phyloP scores from a whole-genome alignment of 2,888 invertebrate genomes.

The Melangyna quadrimaculata region DNA sequence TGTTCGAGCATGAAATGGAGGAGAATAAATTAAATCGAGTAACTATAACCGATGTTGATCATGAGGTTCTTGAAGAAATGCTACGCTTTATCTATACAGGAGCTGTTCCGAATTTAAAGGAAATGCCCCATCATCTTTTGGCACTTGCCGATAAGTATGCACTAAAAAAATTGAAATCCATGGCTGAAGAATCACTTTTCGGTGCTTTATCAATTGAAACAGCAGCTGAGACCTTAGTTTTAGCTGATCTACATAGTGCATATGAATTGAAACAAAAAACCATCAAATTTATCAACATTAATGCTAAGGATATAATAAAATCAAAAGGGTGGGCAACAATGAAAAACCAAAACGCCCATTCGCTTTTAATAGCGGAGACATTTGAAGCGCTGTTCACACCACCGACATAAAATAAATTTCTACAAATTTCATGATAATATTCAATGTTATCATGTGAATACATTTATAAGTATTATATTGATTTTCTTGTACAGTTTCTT shows the following conservation, averaged over 20 bases:
- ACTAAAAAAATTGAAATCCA: slow-evolving; percentile 98
- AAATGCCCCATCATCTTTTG: slow-evolving; percentile 98
- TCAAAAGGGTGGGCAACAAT: slow-evolving; percentile 98
- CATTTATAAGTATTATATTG: no score
- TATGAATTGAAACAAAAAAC: slow-evolving; percentile 99
- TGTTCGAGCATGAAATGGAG: slow-evolving; percentile 99
- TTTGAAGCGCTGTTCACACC: slow-evolving; percentile 90
- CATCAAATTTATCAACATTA: slow-evolving; percentile 99
- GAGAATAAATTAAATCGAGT: slow-evolving; percentile 98
- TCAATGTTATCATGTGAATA: no score
- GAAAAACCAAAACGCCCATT: slow-evolving; percentile 90
- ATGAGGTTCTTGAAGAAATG: slow-evolving; percentile 98
- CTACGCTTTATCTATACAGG: slow-evolving; percentile 99
- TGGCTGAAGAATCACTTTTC: slow-evolving; percentile 98
- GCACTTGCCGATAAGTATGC: slow-evolving; percentile 99
- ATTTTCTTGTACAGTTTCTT: no score
- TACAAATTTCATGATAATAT: no score
- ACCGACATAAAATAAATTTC: no score
- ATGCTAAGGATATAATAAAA: slow-evolving; percentile 99
- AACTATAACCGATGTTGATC: slow-evolving; percentile 98
- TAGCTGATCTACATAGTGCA: slow-evolving; percentile 98
- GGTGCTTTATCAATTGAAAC: slow-evolving; percentile 97
- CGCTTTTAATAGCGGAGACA: slow-evolving; percentile 98
- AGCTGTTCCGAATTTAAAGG: slow-evolving; percentile 96
- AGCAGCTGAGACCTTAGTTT: slow-evolving; percentile 96